Evolutionary conservation across 2,113 vertebrate species (phyloP).

Genomic region (Nycticryphes semicollaris): DNA sequence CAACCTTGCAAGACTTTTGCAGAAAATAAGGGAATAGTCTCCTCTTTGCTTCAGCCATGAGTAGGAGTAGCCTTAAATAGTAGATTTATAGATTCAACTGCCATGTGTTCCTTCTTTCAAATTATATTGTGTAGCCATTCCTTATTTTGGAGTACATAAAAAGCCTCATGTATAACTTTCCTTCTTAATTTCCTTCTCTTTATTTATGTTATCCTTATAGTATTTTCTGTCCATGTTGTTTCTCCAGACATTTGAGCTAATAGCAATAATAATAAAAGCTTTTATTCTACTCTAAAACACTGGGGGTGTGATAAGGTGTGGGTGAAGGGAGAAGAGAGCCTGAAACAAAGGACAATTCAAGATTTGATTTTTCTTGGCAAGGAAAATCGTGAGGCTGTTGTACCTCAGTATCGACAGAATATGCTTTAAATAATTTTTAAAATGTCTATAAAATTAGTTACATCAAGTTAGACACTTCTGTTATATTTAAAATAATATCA

Average conservation of each 20-base stretch:
- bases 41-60: background rate
- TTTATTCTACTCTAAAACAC: background rate
- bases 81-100: background rate
- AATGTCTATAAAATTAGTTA: background rate
- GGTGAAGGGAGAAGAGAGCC: background rate
- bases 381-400: background rate
- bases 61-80: background rate
- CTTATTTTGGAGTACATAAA: background rate
- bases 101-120: background rate
- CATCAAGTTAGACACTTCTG: background rate
- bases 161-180: background rate
- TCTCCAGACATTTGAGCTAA: background rate
- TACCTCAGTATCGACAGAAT: background rate
- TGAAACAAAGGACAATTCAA: background rate
- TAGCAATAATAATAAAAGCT: background rate
- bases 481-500: background rate
- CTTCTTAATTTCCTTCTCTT: background rate
- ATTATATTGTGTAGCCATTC: background rate
- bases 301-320: background rate
- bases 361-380: background rate
- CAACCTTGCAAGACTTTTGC: background rate
- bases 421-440: background rate
- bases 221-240: background rate
- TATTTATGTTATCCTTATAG: background rate
- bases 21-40: background rate